Percentiles rank a stretch among this genome's conserved stretches.
phyloP scores from a whole-genome alignment of 2,113 vertebrate species.

The Aythya baeri region DNA sequence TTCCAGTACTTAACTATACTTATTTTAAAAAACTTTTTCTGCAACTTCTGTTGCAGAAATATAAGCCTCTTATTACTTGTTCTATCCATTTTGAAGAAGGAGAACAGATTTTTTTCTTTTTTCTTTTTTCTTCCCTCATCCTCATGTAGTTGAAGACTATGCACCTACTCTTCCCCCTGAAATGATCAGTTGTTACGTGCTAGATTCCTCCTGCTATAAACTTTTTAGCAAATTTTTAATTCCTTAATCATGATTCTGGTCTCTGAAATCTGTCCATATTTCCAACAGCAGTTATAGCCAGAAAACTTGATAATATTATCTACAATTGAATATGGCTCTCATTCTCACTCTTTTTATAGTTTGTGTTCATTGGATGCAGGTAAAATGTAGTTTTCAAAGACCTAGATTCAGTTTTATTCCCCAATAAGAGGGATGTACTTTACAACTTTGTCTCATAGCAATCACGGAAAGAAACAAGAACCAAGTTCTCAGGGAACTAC shows the following conservation, averaged over 20 bases:
- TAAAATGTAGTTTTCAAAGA: background rate
- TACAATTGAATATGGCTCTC: background rate
- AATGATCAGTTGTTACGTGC: background rate
- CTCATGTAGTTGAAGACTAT: background rate
- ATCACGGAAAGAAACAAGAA: background rate
- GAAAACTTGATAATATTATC: background rate
- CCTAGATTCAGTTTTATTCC: background rate
- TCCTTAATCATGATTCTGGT: background rate
- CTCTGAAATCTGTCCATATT: background rate
- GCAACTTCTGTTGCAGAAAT: background rate
- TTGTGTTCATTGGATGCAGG: background rate
- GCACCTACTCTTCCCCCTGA: accelerated
- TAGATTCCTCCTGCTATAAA: background rate
- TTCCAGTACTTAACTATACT: background rate
- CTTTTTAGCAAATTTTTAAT: background rate
- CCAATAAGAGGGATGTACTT: background rate
- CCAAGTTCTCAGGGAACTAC: background rate
- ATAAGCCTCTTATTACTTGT: background rate
- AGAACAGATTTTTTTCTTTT: background rate
- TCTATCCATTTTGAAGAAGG: background rate
- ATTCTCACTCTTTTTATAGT: background rate
- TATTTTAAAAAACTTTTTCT: background rate
- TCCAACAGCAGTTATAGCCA: background rate
- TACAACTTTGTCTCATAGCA: background rate
- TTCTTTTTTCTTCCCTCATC: background rate